phyloP scores from a whole-genome alignment of 2,888 invertebrate genomes.

The Scaptomyza flava region DNA sequence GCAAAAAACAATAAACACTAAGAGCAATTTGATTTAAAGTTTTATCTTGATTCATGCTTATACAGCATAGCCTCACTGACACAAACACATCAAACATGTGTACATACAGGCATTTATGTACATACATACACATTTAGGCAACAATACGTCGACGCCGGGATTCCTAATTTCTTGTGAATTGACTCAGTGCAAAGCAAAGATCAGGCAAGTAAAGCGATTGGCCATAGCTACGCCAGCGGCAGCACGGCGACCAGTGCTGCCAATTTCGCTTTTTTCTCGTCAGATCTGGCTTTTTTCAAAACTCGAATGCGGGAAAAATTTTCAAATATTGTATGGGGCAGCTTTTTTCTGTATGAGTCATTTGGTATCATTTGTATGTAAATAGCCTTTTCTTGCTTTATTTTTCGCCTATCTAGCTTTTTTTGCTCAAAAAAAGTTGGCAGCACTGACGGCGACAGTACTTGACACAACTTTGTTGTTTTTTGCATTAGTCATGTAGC shows the following conservation, averaged over 20 bases:
- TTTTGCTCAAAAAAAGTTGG: too few relatives aligned
- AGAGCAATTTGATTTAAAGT: conserved; percentile 73
- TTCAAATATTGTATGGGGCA: too few relatives aligned
- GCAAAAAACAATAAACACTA: conserved; percentile 35
- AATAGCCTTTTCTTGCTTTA: too few relatives aligned
- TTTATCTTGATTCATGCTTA: conserved; percentile 74
- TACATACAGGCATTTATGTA: conserved; percentile 24
- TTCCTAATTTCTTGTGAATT: conserved; percentile 82
- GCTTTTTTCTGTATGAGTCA: too few relatives aligned
- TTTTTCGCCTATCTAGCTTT: too few relatives aligned
- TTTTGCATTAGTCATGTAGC: conserved; percentile 74
- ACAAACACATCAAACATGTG: conserved; percentile 16
- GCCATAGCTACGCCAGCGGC: conserved; percentile 36
- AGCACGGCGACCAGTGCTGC: too few relatives aligned
- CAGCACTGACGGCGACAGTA: conserved; percentile 69
- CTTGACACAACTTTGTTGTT: conserved; percentile 62
- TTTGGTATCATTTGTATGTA: too few relatives aligned
- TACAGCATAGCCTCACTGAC: conserved; percentile 37
- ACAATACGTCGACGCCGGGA: conserved; percentile 71
- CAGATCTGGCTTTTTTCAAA: too few relatives aligned
- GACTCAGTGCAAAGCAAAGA: conserved; percentile 68
- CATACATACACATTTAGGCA: conserved; percentile 56
- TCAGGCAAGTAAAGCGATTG: conserved; percentile 49
- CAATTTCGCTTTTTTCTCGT: too few relatives aligned
- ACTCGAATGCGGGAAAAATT: too few relatives aligned